Conservation (phyloP, 2,888 invertebrate genomes). For the Harpagoxenus sublaevis region DNA sequence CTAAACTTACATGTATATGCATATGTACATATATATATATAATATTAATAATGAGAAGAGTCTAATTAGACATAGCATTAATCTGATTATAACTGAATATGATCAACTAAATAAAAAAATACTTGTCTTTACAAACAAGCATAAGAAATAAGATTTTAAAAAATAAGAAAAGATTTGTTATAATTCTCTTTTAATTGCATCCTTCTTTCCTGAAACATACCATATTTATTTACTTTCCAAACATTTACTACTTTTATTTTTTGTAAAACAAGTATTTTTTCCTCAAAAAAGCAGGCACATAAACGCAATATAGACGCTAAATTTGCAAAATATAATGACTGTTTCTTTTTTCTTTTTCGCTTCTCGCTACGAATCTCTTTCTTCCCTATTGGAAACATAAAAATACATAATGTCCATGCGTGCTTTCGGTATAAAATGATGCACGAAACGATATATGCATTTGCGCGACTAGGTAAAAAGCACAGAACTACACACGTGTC, state of each 20-base stretch:
- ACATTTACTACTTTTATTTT: neutral
- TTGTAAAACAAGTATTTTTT: neutral
- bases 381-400: neutral
- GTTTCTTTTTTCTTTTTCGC: neutral
- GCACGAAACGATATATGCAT: neutral
- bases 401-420: neutral
- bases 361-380: neutral
- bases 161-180: neutral
- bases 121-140: neutral
- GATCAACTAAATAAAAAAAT: neutral
- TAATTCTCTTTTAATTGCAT: neutral
- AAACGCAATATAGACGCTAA: neutral
- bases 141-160: neutral
- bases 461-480: slow-evolving; percentile 14
- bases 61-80: neutral
- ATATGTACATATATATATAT: neutral
- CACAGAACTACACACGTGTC: slow-evolving; percentile 14
- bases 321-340: slow-evolving; percentile 6
- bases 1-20: neutral
- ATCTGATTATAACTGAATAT: neutral
- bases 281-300: neutral
- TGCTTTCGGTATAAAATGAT: slow-evolving; percentile 18
- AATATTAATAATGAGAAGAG: neutral
- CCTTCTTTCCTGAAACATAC: neutral
- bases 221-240: neutral